phyloP scores from a whole-genome alignment of 2,797 vertebrate species.

The Megaceryle alcyon region DNA sequence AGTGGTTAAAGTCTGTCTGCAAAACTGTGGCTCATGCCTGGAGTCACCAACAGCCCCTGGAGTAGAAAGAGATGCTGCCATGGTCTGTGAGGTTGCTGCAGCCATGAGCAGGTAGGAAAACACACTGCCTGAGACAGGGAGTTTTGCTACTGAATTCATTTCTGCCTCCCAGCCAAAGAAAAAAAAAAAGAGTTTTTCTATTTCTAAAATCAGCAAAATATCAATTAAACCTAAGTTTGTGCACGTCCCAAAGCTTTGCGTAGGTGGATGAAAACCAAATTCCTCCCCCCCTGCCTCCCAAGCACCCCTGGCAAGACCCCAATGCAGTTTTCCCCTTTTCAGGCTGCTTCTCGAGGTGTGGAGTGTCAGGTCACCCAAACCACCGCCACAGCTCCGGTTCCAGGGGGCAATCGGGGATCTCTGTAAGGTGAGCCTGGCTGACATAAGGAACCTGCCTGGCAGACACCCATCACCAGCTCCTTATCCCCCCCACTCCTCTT shows the following conservation, averaged over 20 bases:
- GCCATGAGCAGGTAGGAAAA: background rate
- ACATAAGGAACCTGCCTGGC: background rate
- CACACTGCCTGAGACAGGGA: accelerated
- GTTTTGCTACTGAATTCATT: background rate
- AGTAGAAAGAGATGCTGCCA: background rate
- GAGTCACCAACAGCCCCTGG: background rate
- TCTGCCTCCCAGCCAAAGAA: accelerated
- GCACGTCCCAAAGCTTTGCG: background rate
- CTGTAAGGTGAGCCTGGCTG: background rate
- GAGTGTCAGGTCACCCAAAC: background rate
- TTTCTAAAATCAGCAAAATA: background rate
- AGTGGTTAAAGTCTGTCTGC: background rate
- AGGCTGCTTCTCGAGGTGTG: accelerated
- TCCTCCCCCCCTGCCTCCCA: background rate
- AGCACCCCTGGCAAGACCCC: background rate
- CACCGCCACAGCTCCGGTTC: accelerated
- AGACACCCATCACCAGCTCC: background rate
- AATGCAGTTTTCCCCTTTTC: background rate
- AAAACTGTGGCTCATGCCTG: background rate
- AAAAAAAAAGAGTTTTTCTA: background rate
- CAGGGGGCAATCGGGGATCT: accelerated
- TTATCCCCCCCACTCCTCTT: background rate
- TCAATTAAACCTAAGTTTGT: background rate
- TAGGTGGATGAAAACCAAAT: background rate
- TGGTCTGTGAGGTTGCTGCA: background rate